Conservation (phyloP, 2,797 vertebrate species). For the Clarias pachynema region DNA sequence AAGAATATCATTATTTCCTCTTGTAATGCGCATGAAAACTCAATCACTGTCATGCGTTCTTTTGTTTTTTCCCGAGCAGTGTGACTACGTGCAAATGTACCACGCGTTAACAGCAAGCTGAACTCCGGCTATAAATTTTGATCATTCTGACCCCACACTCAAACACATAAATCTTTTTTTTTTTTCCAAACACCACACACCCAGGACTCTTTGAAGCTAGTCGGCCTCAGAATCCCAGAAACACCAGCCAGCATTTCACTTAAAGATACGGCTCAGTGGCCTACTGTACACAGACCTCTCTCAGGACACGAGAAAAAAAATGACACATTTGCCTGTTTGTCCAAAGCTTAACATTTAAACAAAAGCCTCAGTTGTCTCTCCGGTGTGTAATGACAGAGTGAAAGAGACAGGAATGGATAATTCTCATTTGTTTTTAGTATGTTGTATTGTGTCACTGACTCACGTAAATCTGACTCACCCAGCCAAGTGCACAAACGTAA, state of each 20-base stretch:
- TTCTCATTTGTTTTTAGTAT: too few relatives aligned
- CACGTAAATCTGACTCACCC: constrained; percentile 24
- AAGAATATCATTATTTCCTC: background rate
- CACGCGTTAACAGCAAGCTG: background rate
- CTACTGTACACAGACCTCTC: background rate
- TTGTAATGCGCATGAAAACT: background rate
- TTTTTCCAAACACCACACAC: background rate
- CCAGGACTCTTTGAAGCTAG: constrained; percentile 13
- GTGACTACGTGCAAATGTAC: background rate
- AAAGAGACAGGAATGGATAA: background rate
- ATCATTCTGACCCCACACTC: background rate
- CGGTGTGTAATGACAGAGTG: background rate
- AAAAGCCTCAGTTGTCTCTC: too few relatives aligned
- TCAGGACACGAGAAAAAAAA: background rate
- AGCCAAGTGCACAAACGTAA: constrained; percentile 13
- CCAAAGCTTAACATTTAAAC: background rate
- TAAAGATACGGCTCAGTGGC: background rate
- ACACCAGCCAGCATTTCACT: background rate
- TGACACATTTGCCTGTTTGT: background rate
- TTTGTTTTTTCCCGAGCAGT: background rate
- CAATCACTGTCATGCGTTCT: background rate
- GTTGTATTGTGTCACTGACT: too few relatives aligned
- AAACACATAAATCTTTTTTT: constrained; percentile 3
- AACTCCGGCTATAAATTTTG: background rate
- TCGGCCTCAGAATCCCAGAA: constrained; percentile 1